These are phyloP conservation scores for Microdon myrmicae DNA, from an alignment of 2,888 invertebrate species.

Conservation along the genomic window DNA sequence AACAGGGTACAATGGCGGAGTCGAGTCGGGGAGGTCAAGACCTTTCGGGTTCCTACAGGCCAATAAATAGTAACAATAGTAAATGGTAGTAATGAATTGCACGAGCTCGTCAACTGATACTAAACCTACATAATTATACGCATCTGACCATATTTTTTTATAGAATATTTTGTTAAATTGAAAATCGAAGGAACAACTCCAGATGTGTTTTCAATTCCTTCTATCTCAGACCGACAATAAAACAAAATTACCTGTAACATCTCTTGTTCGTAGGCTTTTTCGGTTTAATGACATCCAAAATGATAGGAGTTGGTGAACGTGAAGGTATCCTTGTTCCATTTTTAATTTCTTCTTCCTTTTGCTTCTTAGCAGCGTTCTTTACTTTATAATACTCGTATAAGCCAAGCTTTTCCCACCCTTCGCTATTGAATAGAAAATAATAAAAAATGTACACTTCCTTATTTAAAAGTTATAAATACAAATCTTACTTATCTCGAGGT, in stretches of 20 bases:
- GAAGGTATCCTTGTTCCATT: conserved; percentile 78
- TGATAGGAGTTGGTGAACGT: conserved; percentile 82
- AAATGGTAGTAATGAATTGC: too few relatives aligned
- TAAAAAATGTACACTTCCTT: too few relatives aligned
- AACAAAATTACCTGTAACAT: conserved; percentile 72
- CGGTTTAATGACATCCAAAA: conserved; percentile 74
- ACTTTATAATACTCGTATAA: conserved; percentile 98
- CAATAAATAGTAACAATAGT: too few relatives aligned
- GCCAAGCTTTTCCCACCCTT: conserved; percentile 98
- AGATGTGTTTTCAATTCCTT: too few relatives aligned
- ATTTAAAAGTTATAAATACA: conserved; percentile 4
- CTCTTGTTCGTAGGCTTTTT: conserved; percentile 67
- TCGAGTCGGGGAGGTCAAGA: too few relatives aligned
- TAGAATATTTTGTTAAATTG: neutral
- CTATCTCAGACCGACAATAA: too few relatives aligned
- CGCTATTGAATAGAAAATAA: conserved; percentile 68
- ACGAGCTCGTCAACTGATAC: too few relatives aligned
- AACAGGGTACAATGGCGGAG: too few relatives aligned
- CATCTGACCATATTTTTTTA: too few relatives aligned
- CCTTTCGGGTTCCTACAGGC: too few relatives aligned
- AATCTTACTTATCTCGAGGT: conserved; percentile 85
- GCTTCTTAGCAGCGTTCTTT: conserved; percentile 89
- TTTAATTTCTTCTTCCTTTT: conserved; percentile 84
- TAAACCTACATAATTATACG: too few relatives aligned
- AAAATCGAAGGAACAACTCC: neutral